Percentiles rank a stretch among this genome's conserved stretches.
These are phyloP conservation scores for Linyphia triangularis DNA, from an alignment of 2,888 invertebrate species.

Conservation along the genomic window DNA sequence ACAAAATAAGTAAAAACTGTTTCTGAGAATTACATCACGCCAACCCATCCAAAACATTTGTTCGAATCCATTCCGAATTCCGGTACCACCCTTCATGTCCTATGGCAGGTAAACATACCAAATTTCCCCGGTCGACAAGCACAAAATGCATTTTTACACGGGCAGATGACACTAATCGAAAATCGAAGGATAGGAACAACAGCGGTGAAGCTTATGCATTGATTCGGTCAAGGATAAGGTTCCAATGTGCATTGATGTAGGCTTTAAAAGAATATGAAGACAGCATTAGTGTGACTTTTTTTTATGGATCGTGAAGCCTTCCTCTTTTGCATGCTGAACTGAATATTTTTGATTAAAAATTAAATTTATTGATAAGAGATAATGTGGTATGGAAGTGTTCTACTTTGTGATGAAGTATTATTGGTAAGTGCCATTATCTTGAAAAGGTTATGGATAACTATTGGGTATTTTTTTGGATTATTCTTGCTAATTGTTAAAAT, in stretches of 20 bases:
- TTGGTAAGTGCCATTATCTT: too few relatives aligned
- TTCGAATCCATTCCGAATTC: not conserved
- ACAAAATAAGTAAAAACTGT: not conserved
- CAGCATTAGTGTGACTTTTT: too few relatives aligned
- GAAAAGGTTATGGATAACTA: too few relatives aligned
- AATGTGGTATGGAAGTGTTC: too few relatives aligned
- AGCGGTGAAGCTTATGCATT: not conserved
- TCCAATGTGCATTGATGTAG: not conserved
- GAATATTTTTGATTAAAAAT: too few relatives aligned
- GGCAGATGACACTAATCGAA: slow-evolving; percentile 40
- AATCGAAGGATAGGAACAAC: slow-evolving; percentile 17
- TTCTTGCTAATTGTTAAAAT: too few relatives aligned
- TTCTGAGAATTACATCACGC: not conserved
- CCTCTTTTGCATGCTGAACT: too few relatives aligned
- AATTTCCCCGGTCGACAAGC: not conserved
- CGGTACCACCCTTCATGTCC: not conserved
- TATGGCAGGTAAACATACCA: slow-evolving; percentile 25
- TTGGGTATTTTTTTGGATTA: too few relatives aligned
- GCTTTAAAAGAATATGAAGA: not conserved
- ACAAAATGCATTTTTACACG: slow-evolving; percentile 4
- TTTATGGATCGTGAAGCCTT: too few relatives aligned
- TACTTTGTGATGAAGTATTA: too few relatives aligned
- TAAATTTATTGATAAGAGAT: too few relatives aligned
- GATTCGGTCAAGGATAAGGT: not conserved
- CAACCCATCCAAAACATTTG: not conserved